A percentile compares a stretch with the other conserved stretches of the same genome.
Evolutionary conservation across 2,113 vertebrate species (phyloP).

Genomic region (Etheostoma spectabile): DNA sequence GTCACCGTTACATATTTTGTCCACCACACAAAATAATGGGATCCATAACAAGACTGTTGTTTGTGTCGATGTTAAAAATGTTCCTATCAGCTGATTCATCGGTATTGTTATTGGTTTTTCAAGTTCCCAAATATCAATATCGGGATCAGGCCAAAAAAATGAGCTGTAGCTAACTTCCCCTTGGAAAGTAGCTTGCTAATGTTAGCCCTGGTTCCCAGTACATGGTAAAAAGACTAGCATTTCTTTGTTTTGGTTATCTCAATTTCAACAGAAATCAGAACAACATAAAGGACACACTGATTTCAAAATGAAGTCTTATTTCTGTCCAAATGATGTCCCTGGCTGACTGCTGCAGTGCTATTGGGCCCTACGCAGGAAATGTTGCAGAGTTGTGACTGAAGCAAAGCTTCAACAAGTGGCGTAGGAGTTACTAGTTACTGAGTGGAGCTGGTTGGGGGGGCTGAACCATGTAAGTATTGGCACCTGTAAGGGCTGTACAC

Average conservation of each 20-base stretch:
- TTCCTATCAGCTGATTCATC: neutral
- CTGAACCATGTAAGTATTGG: neutral
- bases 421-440: slow-evolving; percentile 9
- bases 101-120: neutral
- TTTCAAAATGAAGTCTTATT: neutral
- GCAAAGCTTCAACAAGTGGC: neutral
- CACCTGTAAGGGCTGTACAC: slow-evolving; percentile 12
- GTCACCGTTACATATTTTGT: neutral
- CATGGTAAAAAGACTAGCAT: neutral
- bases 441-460: slow-evolving; percentile 18
- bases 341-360: neutral
- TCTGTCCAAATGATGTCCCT: neutral
- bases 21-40: no score
- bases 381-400: neutral
- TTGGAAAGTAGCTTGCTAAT: neutral
- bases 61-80: no score
- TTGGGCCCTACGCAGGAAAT: neutral
- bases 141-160: neutral
- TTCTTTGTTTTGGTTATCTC: neutral
- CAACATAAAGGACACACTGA: no score
- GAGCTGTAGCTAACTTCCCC: no score
- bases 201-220: neutral
- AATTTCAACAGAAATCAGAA: neutral
- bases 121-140: neutral
- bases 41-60: no score